phyloP scores from a whole-genome alignment of 2,888 invertebrate genomes.

The Pinctada fucata region DNA sequence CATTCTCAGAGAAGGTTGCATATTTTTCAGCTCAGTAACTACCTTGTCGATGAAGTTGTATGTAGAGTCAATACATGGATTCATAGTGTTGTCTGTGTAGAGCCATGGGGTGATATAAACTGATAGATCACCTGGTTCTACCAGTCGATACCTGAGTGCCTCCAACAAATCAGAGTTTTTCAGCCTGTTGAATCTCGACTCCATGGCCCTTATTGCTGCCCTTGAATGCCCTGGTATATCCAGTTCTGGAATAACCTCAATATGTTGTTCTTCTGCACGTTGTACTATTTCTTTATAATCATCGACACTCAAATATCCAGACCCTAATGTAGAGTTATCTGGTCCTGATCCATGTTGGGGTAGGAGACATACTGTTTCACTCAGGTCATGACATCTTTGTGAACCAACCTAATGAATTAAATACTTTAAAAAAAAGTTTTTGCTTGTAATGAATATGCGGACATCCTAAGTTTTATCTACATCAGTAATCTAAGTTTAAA shows the following conservation, averaged over 20 bases:
- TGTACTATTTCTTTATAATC: constrained; percentile 62
- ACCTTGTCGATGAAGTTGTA: constrained; percentile 49
- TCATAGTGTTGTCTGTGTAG: constrained; percentile 59
- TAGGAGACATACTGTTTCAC: constrained; percentile 50
- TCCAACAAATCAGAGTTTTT: constrained; percentile 34
- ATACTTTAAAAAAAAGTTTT: not conserved
- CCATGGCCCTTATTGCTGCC: constrained; percentile 67
- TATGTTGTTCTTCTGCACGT: constrained; percentile 56
- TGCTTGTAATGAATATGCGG: too few species aligned
- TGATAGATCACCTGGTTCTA: constrained; percentile 45
- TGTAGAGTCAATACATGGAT: constrained; percentile 57
- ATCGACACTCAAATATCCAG: constrained; percentile 55
- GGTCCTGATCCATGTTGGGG: constrained; percentile 66
- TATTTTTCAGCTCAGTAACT: constrained; percentile 38
- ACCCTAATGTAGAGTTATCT: constrained; percentile 42
- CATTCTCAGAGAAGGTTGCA: constrained; percentile 48
- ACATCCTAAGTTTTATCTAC: too few species aligned
- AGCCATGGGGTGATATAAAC: constrained; percentile 50
- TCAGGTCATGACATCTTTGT: constrained; percentile 50
- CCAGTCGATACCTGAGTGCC: constrained; percentile 42
- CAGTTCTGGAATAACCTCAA: constrained; percentile 71
- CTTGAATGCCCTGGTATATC: constrained; percentile 68
- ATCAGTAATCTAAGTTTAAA: too few species aligned
- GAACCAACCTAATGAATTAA: constrained; percentile 43
- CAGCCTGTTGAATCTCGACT: constrained; percentile 46